phyloP scores from a whole-genome alignment of 2,797 vertebrate species.

The Catharus ustulatus region DNA sequence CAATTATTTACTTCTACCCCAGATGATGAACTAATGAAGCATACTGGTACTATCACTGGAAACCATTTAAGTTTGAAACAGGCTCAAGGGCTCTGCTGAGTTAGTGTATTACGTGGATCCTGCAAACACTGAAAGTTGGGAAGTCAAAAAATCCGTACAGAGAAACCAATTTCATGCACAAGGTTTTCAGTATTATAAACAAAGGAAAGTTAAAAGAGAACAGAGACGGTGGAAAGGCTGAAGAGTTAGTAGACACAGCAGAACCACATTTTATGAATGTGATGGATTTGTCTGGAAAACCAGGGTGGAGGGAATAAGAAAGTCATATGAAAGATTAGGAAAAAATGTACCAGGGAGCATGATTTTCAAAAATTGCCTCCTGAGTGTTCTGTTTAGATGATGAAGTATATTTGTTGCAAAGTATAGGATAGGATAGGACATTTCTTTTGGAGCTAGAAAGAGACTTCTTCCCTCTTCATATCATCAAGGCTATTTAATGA shows the following conservation, averaged over 20 bases:
- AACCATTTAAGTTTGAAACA: neutral
- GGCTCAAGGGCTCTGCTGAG: neutral
- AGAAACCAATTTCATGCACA: neutral
- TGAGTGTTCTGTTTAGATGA: neutral
- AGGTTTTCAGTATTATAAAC: neutral
- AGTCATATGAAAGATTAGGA: neutral
- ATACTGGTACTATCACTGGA: neutral
- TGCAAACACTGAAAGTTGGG: neutral
- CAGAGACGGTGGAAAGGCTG: neutral
- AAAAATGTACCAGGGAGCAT: neutral
- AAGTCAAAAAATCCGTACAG: neutral
- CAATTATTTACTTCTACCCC: neutral
- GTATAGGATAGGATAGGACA: neutral
- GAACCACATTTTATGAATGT: neutral
- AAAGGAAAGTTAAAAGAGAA: neutral
- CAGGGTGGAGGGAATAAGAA: neutral
- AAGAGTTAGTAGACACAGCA: neutral
- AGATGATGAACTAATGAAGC: neutral
- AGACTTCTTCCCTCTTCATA: neutral
- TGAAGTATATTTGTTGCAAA: neutral
- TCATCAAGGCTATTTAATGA: neutral
- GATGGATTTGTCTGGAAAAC: neutral
- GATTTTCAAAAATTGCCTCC: neutral
- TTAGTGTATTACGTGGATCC: neutral
- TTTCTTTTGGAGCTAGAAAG: neutral